Evolutionary conservation across 2,888 invertebrate genomes (phyloP).

Genomic region (Hybos culiciformis): DNA sequence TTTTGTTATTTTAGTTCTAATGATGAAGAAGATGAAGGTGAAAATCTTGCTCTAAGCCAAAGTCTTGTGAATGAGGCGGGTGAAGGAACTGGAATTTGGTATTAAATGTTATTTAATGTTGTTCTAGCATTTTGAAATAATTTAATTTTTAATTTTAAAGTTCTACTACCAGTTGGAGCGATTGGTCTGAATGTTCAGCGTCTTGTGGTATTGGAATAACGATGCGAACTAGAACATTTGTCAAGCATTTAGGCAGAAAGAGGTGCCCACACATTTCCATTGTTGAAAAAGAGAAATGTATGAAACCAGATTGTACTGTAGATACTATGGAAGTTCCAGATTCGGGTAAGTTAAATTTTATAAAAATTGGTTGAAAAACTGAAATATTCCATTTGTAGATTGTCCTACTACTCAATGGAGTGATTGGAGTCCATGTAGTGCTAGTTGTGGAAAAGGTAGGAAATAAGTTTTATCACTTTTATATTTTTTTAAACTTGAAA

Average conservation of each 20-base stretch:
- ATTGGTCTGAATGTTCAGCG: slow-evolving; percentile 65
- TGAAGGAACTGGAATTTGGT: slow-evolving; percentile 32
- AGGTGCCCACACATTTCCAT: slow-evolving; percentile 62
- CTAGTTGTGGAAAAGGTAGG: slow-evolving; percentile 67
- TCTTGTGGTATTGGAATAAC: slow-evolving; percentile 69
- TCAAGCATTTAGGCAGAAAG: slow-evolving; percentile 61
- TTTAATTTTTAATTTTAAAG: too few species aligned
- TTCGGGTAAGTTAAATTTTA: too few species aligned
- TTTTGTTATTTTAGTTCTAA: too few species aligned
- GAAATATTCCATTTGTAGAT: slow-evolving; percentile 46
- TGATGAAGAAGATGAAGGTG: slow-evolving; percentile 33
- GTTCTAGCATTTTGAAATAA: too few species aligned
- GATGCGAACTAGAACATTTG: slow-evolving; percentile 60
- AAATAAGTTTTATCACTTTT: too few species aligned
- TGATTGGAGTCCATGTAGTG: slow-evolving; percentile 85
- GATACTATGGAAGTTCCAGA: slow-evolving; percentile 37
- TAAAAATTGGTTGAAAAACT: too few species aligned
- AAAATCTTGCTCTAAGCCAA: slow-evolving; percentile 29
- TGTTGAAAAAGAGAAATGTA: slow-evolving; percentile 65
- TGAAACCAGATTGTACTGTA: slow-evolving; percentile 51
- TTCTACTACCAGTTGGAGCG: slow-evolving; percentile 30
- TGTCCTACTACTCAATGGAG: slow-evolving; percentile 82
- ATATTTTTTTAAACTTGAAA: too few species aligned
- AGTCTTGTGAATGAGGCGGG: slow-evolving; percentile 27
- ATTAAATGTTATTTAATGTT: too few species aligned